A percentile compares a stretch with the other conserved stretches of the same genome.
phyloP scores from a whole-genome alignment of 2,113 vertebrate species.

The Anser cygnoides region DNA sequence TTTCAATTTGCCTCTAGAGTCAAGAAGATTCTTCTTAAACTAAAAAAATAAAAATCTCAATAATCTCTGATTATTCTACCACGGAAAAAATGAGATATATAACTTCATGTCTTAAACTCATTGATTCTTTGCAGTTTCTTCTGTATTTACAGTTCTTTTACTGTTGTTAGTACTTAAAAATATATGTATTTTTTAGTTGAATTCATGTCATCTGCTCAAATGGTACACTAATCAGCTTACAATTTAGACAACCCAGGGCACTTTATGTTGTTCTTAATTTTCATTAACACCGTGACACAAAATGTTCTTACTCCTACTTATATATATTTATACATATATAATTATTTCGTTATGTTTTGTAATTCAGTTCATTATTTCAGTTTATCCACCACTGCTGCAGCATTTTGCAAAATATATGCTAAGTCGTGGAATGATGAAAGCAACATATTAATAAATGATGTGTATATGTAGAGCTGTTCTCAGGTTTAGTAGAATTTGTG shows the following conservation, averaged over 20 bases:
- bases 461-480: background rate
- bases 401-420: conserved; percentile 61
- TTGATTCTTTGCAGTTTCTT: background rate
- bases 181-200: background rate
- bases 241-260: background rate
- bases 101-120: background rate
- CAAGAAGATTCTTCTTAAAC: background rate
- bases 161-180: background rate
- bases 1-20: background rate
- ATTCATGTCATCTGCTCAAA: background rate
- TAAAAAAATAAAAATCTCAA: background rate
- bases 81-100: background rate
- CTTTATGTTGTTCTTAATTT: background rate
- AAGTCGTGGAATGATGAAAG: conserved; percentile 75
- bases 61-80: background rate
- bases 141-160: background rate
- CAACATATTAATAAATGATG: conserved; percentile 1
- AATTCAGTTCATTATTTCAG: conserved; percentile 23
- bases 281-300: background rate
- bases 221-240: background rate
- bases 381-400: conserved; percentile 43
- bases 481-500: background rate
- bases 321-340: background rate
- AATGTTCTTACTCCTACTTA: background rate
- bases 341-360: background rate